Percentiles rank a stretch among this genome's conserved stretches.
These are phyloP conservation scores for Eulemur rubriventer DNA, from an alignment of 2,797 vertebrate genomes.

Conservation along the genomic window DNA sequence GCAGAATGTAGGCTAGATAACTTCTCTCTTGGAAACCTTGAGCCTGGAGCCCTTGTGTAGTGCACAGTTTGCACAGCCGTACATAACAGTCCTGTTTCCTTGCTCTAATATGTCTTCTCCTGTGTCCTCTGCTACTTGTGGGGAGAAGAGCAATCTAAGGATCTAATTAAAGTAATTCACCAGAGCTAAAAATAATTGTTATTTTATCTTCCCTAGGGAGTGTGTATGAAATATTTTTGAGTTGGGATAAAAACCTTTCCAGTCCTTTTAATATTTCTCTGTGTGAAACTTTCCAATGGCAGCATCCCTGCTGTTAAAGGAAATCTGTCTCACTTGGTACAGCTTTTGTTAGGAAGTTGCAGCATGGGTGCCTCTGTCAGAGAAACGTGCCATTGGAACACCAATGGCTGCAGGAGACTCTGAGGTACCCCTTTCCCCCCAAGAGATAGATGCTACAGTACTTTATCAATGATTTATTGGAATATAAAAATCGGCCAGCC, in stretches of 20 bases:
- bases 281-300: neutral
- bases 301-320: neutral
- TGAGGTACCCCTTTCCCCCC: neutral
- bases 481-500: neutral
- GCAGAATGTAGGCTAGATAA: too few species aligned
- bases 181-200: neutral
- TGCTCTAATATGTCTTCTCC: neutral
- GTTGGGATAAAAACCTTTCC: neutral
- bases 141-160: neutral
- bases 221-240: neutral
- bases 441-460: neutral
- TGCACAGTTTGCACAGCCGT: accelerated
- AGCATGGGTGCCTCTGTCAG: neutral
- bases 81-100: neutral
- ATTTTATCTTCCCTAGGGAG: neutral
- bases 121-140: neutral
- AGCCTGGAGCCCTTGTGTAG: neutral
- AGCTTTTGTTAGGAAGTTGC: neutral
- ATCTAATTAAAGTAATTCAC: neutral
- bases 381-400: neutral
- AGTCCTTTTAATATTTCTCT: too few species aligned
- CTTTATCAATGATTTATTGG: neutral
- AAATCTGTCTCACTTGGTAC: neutral
- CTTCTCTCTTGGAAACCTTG: neutral
- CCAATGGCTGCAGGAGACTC: neutral